These are phyloP conservation scores for Dendronephthya gigantea DNA, from an alignment of 64 coral and sea anemone species.

Conservation along the genomic window DNA sequence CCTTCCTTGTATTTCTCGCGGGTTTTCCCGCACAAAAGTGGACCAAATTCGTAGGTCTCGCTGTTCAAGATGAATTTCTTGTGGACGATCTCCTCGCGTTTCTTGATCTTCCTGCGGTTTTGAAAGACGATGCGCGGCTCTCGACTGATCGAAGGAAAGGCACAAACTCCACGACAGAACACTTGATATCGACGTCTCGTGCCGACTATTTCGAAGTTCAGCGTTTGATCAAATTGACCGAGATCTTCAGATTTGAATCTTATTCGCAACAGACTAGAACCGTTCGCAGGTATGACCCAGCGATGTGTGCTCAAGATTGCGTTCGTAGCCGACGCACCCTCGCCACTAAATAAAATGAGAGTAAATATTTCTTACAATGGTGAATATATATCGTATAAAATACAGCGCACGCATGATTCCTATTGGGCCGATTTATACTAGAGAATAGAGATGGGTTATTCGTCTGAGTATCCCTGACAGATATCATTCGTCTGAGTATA, in stretches of 20 bases:
- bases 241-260: constrained; percentile 89
- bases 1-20: constrained; percentile 88
- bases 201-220: constrained; percentile 92
- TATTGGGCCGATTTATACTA: too few relatives aligned
- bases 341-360: constrained; percentile 42
- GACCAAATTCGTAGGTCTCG: constrained; percentile 95
- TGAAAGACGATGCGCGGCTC: constrained; percentile 91
- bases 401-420: too few relatives aligned
- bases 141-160: constrained; percentile 84
- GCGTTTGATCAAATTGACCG: constrained; percentile 92
- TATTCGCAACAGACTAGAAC: constrained; percentile 46
- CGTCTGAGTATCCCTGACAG: too few relatives aligned
- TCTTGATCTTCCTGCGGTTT: constrained; percentile 73
- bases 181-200: constrained; percentile 86
- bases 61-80: constrained; percentile 91
- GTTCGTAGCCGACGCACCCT: constrained; percentile 1
- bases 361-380: neutral
- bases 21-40: constrained; percentile 82
- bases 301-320: constrained; percentile 57
- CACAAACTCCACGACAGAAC: constrained; percentile 97
- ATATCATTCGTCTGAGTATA: too few relatives aligned
- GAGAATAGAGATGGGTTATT: too few relatives aligned
- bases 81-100: constrained; percentile 86
- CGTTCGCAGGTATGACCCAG: constrained; percentile 79
- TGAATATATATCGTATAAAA: too few relatives aligned